phyloP scores from a whole-genome alignment of 2,113 vertebrate genomes.

The Lanius collurio region DNA sequence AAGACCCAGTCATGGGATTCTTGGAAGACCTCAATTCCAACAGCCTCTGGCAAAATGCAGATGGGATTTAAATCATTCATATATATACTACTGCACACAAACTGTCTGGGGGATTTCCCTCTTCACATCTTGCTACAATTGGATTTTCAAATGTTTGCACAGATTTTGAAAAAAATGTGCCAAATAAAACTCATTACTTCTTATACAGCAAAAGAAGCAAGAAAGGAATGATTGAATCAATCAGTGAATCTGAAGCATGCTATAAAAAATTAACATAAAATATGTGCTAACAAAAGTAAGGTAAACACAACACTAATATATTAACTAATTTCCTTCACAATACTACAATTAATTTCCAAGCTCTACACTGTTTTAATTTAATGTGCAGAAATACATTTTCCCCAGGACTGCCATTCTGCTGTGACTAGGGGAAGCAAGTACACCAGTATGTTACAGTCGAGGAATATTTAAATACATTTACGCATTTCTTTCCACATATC shows the following conservation, averaged over 20 bases:
- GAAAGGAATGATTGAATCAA: not conserved
- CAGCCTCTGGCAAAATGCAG: not conserved
- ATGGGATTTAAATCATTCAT: conserved; percentile 18
- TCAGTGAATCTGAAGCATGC: not conserved
- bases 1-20: not conserved
- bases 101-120: not conserved
- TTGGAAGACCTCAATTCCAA: not conserved
- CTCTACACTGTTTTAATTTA: not conserved
- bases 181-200: not conserved
- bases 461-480: not conserved
- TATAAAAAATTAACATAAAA: not conserved
- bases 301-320: not conserved
- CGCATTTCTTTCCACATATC: not conserved
- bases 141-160: conserved; percentile 29
- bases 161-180: not conserved
- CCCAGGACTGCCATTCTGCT: not conserved
- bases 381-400: not conserved
- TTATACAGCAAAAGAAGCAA: not conserved
- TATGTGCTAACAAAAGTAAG: not conserved
- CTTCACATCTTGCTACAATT: not conserved
- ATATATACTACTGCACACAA: not conserved
- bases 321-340: not conserved
- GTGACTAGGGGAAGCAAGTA: not conserved
- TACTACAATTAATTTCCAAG: not conserved
- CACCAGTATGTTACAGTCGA: not conserved